These are phyloP conservation scores for Melanocharis versteri DNA, from an alignment of 2,113 vertebrate species.

Conservation along the genomic window DNA sequence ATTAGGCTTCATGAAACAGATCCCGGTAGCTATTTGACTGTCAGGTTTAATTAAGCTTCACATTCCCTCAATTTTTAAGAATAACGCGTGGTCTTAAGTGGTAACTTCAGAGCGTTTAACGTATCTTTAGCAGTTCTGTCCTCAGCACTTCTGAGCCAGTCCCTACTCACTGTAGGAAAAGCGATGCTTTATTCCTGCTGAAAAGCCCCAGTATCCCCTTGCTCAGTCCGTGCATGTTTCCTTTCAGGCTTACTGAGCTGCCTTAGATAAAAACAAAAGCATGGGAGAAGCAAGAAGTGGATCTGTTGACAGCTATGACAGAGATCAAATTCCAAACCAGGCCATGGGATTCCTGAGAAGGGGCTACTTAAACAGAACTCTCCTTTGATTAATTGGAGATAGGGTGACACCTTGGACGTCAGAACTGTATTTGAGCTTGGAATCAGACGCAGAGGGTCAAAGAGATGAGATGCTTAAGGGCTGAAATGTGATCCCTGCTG, in stretches of 20 bases:
- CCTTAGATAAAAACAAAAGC: constrained; percentile 40
- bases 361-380: constrained; percentile 36
- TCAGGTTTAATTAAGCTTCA: neutral
- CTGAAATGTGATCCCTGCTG: neutral
- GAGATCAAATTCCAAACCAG: constrained; percentile 51
- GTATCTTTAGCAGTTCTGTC: neutral
- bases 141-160: neutral
- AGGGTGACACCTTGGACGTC: constrained; percentile 56
- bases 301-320: constrained; percentile 56
- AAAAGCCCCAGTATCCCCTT: neutral
- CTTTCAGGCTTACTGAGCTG: neutral
- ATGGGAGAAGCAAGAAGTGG: constrained; percentile 4
- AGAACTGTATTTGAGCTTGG: constrained; percentile 23
- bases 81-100: neutral
- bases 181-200: neutral
- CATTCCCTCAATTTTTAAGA: neutral
- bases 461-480: constrained; percentile 23
- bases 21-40: neutral
- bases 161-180: neutral
- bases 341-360: constrained; percentile 35
- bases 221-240: neutral
- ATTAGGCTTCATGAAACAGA: neutral
- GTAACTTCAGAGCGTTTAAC: neutral
- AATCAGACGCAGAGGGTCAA: constrained; percentile 4
- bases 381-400: constrained; percentile 48